Percentiles rank a stretch among this genome's conserved stretches.
phyloP scores from a whole-genome alignment of 1,140 invertebrate genomes.

The Drosophila athabasca region DNA sequence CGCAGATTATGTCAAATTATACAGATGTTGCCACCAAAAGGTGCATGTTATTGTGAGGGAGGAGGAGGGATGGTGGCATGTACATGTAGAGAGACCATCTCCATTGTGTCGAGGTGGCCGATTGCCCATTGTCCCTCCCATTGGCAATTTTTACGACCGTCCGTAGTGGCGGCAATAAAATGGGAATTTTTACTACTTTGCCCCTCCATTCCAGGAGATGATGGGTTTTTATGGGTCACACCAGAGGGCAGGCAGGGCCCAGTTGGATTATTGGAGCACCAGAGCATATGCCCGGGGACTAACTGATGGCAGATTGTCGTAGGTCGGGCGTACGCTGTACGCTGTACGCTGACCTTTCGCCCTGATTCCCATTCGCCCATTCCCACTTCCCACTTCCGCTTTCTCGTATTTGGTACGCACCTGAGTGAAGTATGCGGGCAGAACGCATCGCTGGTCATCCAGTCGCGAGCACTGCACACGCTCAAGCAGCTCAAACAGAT shows the following conservation, averaged over 20 bases:
- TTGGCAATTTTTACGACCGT: conserved; percentile 67
- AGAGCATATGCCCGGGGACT: conserved; percentile 47
- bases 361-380: no score
- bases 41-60: not conserved
- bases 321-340: conserved; percentile 12
- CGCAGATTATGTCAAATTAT: conserved; percentile 80
- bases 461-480: conserved; percentile 95
- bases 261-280: conserved; percentile 54
- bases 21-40: conserved; percentile 62
- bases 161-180: conserved; percentile 23
- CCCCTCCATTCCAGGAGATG: not conserved
- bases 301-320: conserved; percentile 27
- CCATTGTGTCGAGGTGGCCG: conserved; percentile 17
- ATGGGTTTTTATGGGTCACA: conserved; percentile 67
- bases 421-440: conserved; percentile 94
- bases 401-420: conserved; percentile 84
- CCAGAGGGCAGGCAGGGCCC: conserved; percentile 1
- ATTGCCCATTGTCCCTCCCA: conserved; percentile 50
- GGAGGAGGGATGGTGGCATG: not conserved
- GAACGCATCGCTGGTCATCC: conserved; percentile 96
- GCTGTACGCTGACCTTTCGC: not conserved
- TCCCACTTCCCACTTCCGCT: no score
- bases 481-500: conserved; percentile 95
- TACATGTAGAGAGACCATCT: not conserved
- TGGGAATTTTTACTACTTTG: conserved; percentile 60